Conservation (phyloP, 2,113 vertebrate species). For the Hippoglossus stenolepis region DNA sequence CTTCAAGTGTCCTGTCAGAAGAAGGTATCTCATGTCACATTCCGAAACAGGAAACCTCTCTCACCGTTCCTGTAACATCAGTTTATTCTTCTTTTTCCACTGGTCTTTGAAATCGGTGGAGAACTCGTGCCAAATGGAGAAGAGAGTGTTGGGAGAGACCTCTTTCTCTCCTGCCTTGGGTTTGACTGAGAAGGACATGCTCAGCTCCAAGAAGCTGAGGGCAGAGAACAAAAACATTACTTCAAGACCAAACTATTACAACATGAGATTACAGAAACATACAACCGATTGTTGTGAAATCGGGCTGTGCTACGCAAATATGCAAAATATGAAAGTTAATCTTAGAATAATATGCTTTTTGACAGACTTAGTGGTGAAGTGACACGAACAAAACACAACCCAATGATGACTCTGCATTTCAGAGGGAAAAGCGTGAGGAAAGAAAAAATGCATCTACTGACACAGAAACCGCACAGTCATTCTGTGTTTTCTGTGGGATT, state of each 20-base stretch:
- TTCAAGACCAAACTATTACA: slow-evolving; percentile 65
- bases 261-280: slow-evolving; percentile 61
- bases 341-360: slow-evolving; percentile 51
- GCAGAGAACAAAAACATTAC: slow-evolving; percentile 70
- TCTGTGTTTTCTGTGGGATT: not conserved
- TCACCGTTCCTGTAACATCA: slow-evolving; percentile 94
- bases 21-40: too few relatives aligned
- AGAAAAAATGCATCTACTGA: slow-evolving; percentile 23
- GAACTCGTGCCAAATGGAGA: slow-evolving; percentile 97
- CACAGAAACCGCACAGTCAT: slow-evolving; percentile 20
- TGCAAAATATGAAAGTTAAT: slow-evolving; percentile 66
- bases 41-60: slow-evolving; percentile 11
- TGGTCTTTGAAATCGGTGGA: slow-evolving; percentile 96
- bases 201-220: slow-evolving; percentile 93
- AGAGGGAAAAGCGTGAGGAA: not conserved
- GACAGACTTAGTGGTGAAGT: slow-evolving; percentile 25
- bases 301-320: slow-evolving; percentile 47
- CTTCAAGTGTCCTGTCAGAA: not conserved
- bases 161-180: slow-evolving; percentile 95
- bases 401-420: slow-evolving; percentile 35
- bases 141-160: slow-evolving; percentile 92
- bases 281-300: slow-evolving; percentile 63
- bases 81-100: slow-evolving; percentile 96
- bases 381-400: slow-evolving; percentile 51
- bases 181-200: slow-evolving; percentile 92